Evolutionary conservation across 53 echinoderm and acorn worm species (phyloP), one percentile per base, ranked within the genome.

Genomic region (Echinometra lucunter): DNA sequence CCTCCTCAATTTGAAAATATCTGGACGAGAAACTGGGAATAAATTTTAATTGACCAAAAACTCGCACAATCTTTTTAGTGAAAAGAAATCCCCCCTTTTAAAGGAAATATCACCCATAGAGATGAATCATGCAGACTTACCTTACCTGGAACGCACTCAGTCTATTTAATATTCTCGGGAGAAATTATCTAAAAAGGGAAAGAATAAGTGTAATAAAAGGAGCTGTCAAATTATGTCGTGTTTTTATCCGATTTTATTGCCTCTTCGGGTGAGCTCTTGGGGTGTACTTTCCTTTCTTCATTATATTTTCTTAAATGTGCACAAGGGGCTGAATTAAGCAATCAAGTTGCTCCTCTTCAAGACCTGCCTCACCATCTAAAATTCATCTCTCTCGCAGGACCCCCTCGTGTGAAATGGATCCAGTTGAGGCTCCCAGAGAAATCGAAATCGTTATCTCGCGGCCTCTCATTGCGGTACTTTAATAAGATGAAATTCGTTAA

Each of bases 321-420:
- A 45, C 85, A 85, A 3, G 85, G 85, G 85, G 85, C 49, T 85
- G 49, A 85, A 85, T 85, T 85, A 85, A 85, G 85, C 85, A 85
- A 85, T 85, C 85, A 49, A 85, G 45, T 85, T 45, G 27, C 85
- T 85, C 85, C 45, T 45, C 47, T n/a, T 12, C 6, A 2, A 42
- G 21, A 38, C 78, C 38, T 21, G 19, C 38, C 42, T 23, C 28
- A 30, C 78, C 78, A 35, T 40, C 78, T 78, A 40, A 19, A 40
- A 78, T 17, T 78, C 42, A 78, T 78, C 78, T 42, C 78, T 78
- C 78, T 42, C 38, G 7, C 38, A 78, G 78, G 78, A 78, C 1
- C 78, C 10, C 40, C 78, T 78, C 23, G 78, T 35, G 78, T 78
- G 78, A 78, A 78, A 78, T 42, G 42, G 78, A 78, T 78, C 78